Conservation (phyloP, 2,113 vertebrate species). For the Talpa occidentalis region DNA sequence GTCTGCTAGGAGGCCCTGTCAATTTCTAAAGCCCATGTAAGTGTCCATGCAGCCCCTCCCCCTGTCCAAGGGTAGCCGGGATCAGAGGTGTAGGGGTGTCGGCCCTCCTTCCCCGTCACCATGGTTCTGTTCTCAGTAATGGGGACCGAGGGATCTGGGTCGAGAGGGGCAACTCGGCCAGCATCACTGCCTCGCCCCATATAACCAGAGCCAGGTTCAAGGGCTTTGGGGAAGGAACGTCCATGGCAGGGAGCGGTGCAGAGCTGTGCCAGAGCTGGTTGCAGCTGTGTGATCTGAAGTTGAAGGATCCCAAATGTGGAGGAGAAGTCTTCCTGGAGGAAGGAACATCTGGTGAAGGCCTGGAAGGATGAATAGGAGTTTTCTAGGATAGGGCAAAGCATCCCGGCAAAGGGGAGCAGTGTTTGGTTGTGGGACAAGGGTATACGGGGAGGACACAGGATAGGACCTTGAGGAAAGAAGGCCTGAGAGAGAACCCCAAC, state of each 20-base stretch:
- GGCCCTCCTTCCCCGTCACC: background rate
- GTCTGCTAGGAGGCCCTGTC: rapidly evolving
- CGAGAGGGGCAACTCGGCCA: rapidly evolving
- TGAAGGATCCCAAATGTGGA: background rate
- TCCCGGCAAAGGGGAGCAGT: background rate
- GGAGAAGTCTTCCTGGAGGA: background rate
- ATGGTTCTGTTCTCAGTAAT: rapidly evolving
- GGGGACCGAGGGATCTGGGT: background rate
- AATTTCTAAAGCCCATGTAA: constrained; percentile 20
- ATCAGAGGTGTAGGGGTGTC: background rate
- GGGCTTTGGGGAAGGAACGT: background rate
- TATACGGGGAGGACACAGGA: too few relatives aligned
- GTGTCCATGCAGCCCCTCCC: background rate
- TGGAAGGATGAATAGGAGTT: background rate
- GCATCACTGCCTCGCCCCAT: background rate
- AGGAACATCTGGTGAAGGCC: background rate
- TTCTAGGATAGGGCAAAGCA: too few relatives aligned
- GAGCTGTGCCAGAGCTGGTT: background rate
- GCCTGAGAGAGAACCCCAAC: background rate
- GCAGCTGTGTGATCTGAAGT: background rate
- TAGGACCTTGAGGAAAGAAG: background rate
- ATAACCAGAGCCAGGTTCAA: background rate
- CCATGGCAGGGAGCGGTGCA: rapidly evolving
- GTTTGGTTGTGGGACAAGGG: background rate
- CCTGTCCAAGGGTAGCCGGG: background rate